Evolutionary conservation across 1,140 invertebrate species (phyloP), one percentile per base, ranked within the genome.

Genomic region (Calycopis cecrops): DNA sequence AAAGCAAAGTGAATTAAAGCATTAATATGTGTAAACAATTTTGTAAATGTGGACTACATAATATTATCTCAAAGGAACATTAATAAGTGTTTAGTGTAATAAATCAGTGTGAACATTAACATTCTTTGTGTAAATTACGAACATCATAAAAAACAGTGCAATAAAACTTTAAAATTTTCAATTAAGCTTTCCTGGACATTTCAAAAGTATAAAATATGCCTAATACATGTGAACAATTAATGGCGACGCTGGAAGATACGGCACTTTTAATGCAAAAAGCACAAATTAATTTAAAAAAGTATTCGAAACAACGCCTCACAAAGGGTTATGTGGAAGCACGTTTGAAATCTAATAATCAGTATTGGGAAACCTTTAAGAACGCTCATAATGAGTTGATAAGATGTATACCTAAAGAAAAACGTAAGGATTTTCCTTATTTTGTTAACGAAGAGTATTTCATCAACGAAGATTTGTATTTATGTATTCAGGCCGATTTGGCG

Each of bases 281-380:
- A 12, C 62, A 65, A 57, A 48, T 58, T 33, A 65, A 63, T 51
- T 44, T 63, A 1, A 63, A 60, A 53, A 64, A 67, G 48, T 63
- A 56, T 57, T 60, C 66, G n/a, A 68, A 68, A 42, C 16, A 38
- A 55, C 37, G 66, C 52, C 44, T 65, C 4, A 68, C 62, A 6
- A 58, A 42, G 47, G 66, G 59, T 38, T 68, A 65, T 18, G 52
- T 68, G 12, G 53, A 69, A 52, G 34, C 58, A 17, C 50, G 61
- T 35, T 35, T 69, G 16, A 37, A 57, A 50, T 18, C 28, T 4
- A 50, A 62, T 14, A 44, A 64, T 40, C 62, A 65, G 9, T 68
- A 68, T 48, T 68, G 62, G 66, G 37, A 42, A 12, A 52, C 48
- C 12, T 65, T 60, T 14, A 57, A 44, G n/a, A 37, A 11, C 34